Conservation (phyloP, 2,113 vertebrate genomes). For the Furnarius figulus region DNA sequence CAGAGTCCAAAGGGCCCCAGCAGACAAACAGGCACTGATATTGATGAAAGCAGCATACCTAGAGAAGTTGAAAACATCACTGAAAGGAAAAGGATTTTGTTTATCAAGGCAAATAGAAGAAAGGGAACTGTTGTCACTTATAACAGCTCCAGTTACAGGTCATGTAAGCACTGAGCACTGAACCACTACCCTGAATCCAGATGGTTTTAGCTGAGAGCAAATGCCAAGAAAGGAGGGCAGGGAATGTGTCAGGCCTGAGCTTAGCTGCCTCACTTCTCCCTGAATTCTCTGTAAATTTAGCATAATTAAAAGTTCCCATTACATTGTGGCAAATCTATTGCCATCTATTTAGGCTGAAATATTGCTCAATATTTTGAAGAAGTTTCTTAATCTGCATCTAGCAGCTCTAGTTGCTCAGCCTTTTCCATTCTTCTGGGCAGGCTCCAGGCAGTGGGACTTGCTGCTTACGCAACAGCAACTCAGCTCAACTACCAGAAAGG, state of each 20-base stretch:
- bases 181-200: background rate
- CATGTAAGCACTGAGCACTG: background rate
- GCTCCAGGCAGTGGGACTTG: background rate
- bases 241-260: background rate
- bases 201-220: background rate
- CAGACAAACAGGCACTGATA: background rate
- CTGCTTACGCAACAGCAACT: background rate
- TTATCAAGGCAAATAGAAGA: background rate
- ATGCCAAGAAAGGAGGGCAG: background rate
- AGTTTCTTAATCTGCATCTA: background rate
- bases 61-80: background rate
- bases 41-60: background rate
- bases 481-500: background rate
- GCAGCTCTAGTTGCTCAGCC: background rate
- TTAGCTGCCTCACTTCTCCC: background rate
- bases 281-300: background rate
- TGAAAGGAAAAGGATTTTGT: background rate
- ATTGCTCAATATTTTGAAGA: background rate
- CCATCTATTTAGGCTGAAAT: background rate
- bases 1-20: constrained; percentile 29
- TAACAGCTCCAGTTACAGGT: background rate
- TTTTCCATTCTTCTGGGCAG: background rate
- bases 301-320: background rate
- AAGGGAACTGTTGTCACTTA: background rate
- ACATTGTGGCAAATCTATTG: background rate